These are phyloP conservation scores for Calcarius ornatus DNA, from an alignment of 2,113 vertebrate genomes.

Conservation along the genomic window DNA sequence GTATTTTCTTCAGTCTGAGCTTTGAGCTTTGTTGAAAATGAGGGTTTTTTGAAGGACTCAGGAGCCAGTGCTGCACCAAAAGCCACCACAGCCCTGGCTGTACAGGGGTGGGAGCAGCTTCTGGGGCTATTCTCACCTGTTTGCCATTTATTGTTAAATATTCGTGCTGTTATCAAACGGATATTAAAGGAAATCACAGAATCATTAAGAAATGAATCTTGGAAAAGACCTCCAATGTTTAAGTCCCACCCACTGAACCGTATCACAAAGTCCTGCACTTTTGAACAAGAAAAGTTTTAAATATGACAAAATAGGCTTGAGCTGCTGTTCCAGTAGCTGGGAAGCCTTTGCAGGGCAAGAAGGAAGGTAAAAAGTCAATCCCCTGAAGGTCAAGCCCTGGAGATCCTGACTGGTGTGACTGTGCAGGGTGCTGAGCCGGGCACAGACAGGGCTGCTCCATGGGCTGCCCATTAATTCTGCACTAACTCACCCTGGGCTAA, in stretches of 20 bases:
- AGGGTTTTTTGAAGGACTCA: background rate
- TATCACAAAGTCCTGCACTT: background rate
- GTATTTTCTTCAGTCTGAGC: background rate
- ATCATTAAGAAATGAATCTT: too few relatives aligned
- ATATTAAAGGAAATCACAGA: background rate
- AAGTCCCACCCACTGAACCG: background rate
- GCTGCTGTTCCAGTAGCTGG: background rate
- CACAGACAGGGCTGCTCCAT: background rate
- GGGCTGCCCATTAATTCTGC: background rate
- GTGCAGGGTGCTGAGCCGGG: background rate
- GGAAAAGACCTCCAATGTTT: background rate
- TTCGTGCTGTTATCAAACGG: background rate
- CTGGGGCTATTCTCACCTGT: rapidly evolving
- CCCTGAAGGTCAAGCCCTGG: background rate
- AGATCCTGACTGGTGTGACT: background rate
- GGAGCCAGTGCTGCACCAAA: background rate
- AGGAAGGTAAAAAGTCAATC: background rate
- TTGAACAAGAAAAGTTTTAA: background rate
- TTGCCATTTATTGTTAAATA: background rate
- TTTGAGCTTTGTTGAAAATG: background rate
- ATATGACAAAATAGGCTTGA: background rate
- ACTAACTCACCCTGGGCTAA: background rate
- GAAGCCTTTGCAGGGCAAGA: background rate
- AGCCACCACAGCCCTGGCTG: rapidly evolving
- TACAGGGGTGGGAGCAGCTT: background rate